Base-by-base conservation (phyloP, 1,140 invertebrate species). In the Heliconius eleuchia region DNA sequence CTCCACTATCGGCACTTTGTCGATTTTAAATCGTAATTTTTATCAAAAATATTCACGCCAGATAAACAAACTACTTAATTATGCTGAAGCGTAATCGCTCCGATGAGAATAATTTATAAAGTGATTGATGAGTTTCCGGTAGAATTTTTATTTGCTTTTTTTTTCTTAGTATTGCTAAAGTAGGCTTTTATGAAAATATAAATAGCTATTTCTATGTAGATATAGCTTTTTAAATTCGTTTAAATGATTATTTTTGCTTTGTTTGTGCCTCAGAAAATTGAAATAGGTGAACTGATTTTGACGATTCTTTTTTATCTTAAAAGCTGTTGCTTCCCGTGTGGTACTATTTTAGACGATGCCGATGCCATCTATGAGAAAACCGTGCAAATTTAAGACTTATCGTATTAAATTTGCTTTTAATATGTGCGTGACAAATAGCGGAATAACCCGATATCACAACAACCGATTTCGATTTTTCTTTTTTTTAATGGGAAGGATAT, bases 11-110 rank as follows among this genome's bases (percentile, higher is more conserved):
- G 27, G 11, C 60, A 30, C 13, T 27, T 66, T 30, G 60, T 66
- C 11, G 23, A 66, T 30, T 66, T 66, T 30, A 66, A 66, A 27
- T 0, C 9, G 4, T 30, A 13, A 23, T 66, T 30, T 66, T 27
- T 30, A 66, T 66, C 27, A 66, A 1, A 52, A 66, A 71, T 79
- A 57, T 74, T 80, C 71, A 70, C 57, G 23, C 55, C 55, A 60
- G 57, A 80, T 80, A 77, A 77, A 77, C 72, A 80, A 80, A 80
- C 81, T 79, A 77, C 81, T 82, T 82, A 77, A 82, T 82, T 74
- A 79, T 79, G 74, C 77, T 39, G 71, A 76, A 79, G 71, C 72
- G 42, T 72, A 79, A 77, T 76, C 75, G 81, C 79, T 77, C 78
- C 78, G 77, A 39, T 76, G 71, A 77, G 81, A 82, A 79, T 82